phyloP scores from a whole-genome alignment of 2,888 invertebrate genomes.

The Hoplodrina blanda region DNA sequence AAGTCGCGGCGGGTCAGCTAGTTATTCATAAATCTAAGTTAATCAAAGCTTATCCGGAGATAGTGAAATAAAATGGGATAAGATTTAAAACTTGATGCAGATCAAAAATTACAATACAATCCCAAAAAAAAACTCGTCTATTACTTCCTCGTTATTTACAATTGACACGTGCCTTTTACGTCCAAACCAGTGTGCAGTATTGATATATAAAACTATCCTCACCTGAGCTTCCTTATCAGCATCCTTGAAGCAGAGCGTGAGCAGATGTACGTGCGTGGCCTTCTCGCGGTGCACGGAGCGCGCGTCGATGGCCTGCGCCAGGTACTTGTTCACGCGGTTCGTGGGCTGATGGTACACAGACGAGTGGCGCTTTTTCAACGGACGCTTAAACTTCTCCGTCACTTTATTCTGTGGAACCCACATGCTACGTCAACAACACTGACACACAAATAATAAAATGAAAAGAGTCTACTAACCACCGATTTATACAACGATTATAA shows the following conservation, averaged over 20 bases:
- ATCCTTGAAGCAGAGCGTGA: conserved; percentile 96
- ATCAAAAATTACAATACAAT: no score
- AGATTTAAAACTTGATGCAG: no score
- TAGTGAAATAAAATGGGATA: no score
- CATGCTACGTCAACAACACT: conserved; percentile 66
- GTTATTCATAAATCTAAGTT: no score
- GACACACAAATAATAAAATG: conserved; percentile 30
- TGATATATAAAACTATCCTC: neutral
- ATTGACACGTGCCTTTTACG: neutral
- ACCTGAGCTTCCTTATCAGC: conserved; percentile 95
- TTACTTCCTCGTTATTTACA: neutral
- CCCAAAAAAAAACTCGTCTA: no score
- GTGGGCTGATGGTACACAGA: conserved; percentile 97
- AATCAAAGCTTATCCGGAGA: no score
- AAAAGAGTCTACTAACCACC: conserved; percentile 65
- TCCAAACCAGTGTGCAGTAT: neutral
- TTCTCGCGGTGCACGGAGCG: conserved; percentile 97
- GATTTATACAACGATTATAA: conserved; percentile 62
- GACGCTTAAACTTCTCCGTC: conserved; percentile 96
- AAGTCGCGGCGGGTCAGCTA: no score
- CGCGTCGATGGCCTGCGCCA: conserved; percentile 97
- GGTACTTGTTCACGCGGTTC: conserved; percentile 97
- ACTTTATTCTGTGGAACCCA: conserved; percentile 93
- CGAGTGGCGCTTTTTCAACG: conserved; percentile 96
- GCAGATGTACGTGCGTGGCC: conserved; percentile 95